Evolutionary conservation across 2,113 vertebrate species (phyloP).

Genomic region (Brachyistius frenatus): DNA sequence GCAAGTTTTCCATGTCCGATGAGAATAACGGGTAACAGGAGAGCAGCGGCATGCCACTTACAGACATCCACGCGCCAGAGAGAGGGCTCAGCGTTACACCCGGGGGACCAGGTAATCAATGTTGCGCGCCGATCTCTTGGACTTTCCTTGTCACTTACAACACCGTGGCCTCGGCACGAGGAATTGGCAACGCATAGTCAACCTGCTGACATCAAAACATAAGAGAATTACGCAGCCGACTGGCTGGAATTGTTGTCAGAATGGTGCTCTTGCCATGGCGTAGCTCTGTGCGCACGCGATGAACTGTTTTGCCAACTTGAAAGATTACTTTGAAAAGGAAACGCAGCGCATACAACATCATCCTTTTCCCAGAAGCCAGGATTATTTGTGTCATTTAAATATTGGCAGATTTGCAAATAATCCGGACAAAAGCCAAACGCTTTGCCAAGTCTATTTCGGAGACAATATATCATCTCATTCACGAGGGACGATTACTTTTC

Average conservation of each 20-base stretch:
- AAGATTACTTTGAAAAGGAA: constrained; percentile 60
- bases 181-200: constrained; percentile 46
- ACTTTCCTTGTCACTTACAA: constrained; percentile 50
- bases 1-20: constrained; percentile 61
- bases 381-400: constrained; percentile 72
- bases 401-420: constrained; percentile 65
- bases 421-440: constrained; percentile 48
- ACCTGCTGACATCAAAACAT: constrained; percentile 17
- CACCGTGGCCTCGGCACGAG: neutral
- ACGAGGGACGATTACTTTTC: constrained; percentile 41
- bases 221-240: neutral
- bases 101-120: constrained; percentile 66
- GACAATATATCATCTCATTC: constrained; percentile 52
- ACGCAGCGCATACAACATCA: constrained; percentile 35
- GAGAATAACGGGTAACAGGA: constrained; percentile 66
- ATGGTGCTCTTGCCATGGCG: neutral
- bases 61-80: constrained; percentile 39
- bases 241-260: neutral
- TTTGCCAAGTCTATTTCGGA: constrained; percentile 45
- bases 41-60: constrained; percentile 42
- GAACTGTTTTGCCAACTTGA: constrained; percentile 49
- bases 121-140: constrained; percentile 43
- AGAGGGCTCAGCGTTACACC: constrained; percentile 68
- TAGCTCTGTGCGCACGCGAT: constrained; percentile 6
- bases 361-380: constrained; percentile 65